Conservation (phyloP, 1,140 invertebrate genomes). For the Dreissena rostriformis region DNA sequence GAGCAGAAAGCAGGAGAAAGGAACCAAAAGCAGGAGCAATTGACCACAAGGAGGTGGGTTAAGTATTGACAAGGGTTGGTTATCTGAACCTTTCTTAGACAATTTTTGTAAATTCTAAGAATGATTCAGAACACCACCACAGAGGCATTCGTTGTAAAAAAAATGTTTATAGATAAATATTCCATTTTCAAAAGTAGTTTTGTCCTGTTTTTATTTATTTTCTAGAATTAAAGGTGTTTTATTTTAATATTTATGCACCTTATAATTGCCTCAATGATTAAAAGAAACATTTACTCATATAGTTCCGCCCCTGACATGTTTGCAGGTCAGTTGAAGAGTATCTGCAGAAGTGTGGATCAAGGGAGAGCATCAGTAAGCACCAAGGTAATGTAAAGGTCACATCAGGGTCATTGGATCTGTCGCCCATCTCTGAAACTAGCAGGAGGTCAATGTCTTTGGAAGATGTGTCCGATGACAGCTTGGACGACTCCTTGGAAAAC, state of each 20-base stretch:
- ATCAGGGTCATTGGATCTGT: background rate
- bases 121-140: too few relatives aligned
- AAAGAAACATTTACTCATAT: too few relatives aligned
- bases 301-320: too few relatives aligned
- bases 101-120: too few relatives aligned
- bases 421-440: background rate
- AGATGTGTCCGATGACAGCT: slow-evolving; percentile 43
- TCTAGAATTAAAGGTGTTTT: too few relatives aligned
- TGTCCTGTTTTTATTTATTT: too few relatives aligned
- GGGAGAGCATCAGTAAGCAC: background rate
- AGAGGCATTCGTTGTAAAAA: too few relatives aligned
- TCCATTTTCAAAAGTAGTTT: too few relatives aligned
- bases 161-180: too few relatives aligned
- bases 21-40: slow-evolving; percentile 14
- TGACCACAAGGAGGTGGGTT: slow-evolving; percentile 35
- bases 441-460: background rate
- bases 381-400: background rate
- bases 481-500: slow-evolving; percentile 29
- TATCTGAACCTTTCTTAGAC: too few relatives aligned
- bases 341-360: slow-evolving; percentile 37
- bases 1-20: slow-evolving; percentile 41
- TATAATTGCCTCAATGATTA: too few relatives aligned
- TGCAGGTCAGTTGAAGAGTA: slow-evolving; percentile 49
- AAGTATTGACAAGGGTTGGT: background rate
- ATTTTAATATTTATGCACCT: too few relatives aligned